Evolutionary conservation across 2,797 vertebrate species (phyloP).

Genomic region (Echeneis naucrates): DNA sequence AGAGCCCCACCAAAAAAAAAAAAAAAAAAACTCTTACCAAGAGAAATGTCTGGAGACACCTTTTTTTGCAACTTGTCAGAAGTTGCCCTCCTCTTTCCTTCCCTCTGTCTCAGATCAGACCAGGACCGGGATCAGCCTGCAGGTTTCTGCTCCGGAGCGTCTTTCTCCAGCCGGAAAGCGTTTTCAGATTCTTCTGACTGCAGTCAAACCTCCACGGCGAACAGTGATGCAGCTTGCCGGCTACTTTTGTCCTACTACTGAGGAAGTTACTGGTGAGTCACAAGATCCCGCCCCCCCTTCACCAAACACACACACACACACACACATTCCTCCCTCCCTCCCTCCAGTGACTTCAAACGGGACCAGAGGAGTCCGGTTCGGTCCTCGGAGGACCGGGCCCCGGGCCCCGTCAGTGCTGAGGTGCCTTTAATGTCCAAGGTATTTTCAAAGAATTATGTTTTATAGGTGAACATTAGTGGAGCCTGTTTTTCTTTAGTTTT

Average conservation of each 20-base stretch:
- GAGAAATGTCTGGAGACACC: conserved; percentile 52
- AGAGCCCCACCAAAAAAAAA: neutral
- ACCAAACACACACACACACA: conserved; percentile 15
- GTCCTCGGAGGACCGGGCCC: conserved; percentile 27
- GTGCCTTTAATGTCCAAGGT: neutral
- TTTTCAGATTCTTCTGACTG: conserved; percentile 58
- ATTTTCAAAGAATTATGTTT: conserved; percentile 3
- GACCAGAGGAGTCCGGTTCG: conserved; percentile 32
- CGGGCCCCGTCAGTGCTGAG: neutral
- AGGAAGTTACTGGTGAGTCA: conserved; percentile 87
- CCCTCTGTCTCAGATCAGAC: conserved; percentile 29
- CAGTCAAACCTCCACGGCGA: conserved; percentile 59
- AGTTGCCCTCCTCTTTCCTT: conserved; percentile 41
- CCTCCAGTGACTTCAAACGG: conserved; percentile 63
- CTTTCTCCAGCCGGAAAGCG: conserved; percentile 50
- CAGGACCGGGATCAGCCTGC: conserved; percentile 50
- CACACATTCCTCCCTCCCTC: conserved; percentile 49
- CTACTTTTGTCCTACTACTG: conserved; percentile 81
- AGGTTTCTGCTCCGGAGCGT: conserved; percentile 57
- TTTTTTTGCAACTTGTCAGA: conserved; percentile 49
- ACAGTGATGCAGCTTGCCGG: conserved; percentile 77
- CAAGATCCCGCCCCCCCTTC: conserved; percentile 79
- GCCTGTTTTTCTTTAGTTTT: neutral
- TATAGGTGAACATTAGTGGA: neutral
- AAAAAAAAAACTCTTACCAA: conserved; percentile 72